These are phyloP conservation scores for Apocheima hispidaria DNA, from an alignment of 2,888 invertebrate genomes.

Conservation along the genomic window DNA sequence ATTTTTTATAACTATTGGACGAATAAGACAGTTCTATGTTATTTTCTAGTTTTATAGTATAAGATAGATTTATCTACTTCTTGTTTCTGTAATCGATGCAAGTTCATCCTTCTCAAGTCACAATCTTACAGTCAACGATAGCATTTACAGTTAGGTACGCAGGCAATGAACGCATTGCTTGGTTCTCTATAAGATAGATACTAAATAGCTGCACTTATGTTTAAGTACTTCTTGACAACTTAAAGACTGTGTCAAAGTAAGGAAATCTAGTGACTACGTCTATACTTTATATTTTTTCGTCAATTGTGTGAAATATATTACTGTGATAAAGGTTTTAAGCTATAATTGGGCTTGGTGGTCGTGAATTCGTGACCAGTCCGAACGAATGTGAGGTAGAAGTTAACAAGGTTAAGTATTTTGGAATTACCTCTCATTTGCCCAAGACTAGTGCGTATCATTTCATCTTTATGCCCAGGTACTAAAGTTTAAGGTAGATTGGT, in stretches of 20 bases:
- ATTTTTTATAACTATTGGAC: no score
- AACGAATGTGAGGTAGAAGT: constrained; percentile 31
- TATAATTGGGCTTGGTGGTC: constrained; percentile 5
- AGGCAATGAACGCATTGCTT: constrained; percentile 8
- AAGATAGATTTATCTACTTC: neutral
- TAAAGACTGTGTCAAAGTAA: neutral
- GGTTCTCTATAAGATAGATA: constrained; percentile 1
- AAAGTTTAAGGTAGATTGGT: constrained; percentile 16
- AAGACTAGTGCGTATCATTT: neutral
- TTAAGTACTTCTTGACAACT: neutral
- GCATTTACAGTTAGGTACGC: constrained; percentile 3
- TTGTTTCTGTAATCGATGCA: constrained; percentile 2
- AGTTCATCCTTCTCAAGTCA: neutral
- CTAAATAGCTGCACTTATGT: neutral
- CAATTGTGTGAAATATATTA: neutral
- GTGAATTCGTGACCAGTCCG: constrained; percentile 32
- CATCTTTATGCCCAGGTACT: constrained; percentile 6
- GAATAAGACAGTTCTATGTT: no score
- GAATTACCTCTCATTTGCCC: constrained; percentile 6
- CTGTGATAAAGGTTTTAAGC: constrained; percentile 1
- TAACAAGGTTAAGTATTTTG: constrained; percentile 19
- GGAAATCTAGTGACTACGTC: neutral
- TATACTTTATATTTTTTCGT: neutral
- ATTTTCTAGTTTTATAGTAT: constrained; percentile 4
- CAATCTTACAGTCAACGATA: neutral